Conservation (phyloP, 2,113 vertebrate species). For the Mirounga angustirostris region DNA sequence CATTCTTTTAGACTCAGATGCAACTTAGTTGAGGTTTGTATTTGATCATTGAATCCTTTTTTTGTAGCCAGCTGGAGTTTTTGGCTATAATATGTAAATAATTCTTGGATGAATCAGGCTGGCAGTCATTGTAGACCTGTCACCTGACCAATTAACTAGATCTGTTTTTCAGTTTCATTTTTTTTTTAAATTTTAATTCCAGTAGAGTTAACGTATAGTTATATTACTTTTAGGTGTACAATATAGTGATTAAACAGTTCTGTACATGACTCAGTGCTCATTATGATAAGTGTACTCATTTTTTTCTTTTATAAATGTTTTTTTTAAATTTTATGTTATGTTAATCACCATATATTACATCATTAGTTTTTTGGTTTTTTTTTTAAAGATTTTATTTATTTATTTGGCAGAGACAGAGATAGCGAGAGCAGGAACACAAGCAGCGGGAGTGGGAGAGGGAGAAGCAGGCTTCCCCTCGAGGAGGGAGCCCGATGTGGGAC, state of each 20-base stretch:
- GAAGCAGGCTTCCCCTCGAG: no score
- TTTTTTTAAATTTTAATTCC: not conserved
- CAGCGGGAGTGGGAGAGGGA: no score
- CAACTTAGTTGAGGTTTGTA: not conserved
- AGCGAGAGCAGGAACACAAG: no score
- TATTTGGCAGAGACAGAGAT: no score
- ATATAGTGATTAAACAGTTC: not conserved
- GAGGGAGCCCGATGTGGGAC: no score
- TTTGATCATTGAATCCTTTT: constrained; percentile 37
- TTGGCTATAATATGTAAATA: not conserved
- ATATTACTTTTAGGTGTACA: not conserved
- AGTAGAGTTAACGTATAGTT: not conserved
- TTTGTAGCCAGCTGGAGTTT: constrained; percentile 28
- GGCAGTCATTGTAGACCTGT: not conserved
- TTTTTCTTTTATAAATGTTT: no score
- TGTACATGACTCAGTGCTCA: not conserved
- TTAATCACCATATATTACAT: no score
- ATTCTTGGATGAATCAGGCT: constrained; percentile 32
- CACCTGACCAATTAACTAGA: not conserved
- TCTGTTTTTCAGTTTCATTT: not conserved
- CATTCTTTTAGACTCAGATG: constrained; percentile 53
- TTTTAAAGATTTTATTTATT: no score
- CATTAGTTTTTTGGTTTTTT: no score
- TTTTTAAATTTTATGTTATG: no score
- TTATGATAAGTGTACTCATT: not conserved